phyloP scores from a whole-genome alignment of 2,797 vertebrate genomes.

The Acanthurus leucopareius region DNA sequence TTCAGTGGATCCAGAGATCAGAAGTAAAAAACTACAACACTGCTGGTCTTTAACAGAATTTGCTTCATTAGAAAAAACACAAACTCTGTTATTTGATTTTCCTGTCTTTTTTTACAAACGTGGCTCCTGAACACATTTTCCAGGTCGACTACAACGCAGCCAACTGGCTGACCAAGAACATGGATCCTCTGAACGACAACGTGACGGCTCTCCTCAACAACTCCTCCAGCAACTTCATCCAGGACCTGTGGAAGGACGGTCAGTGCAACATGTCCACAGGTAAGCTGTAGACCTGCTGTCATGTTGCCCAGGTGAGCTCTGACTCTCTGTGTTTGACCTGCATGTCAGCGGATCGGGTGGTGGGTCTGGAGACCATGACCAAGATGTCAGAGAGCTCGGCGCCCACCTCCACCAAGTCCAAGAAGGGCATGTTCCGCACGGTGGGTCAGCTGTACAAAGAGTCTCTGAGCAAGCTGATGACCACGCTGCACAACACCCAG shows the following conservation, averaged over 20 bases:
- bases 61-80: too few relatives aligned
- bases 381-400: conserved; percentile 96
- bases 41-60: too few relatives aligned
- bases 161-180: conserved; percentile 98
- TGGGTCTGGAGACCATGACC: conserved; percentile 95
- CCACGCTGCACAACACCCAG: conserved; percentile 95
- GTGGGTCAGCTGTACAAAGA: conserved; percentile 99
- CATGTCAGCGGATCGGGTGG: conserved; percentile 92
- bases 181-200: conserved; percentile 98
- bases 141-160: conserved; percentile 96
- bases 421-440: conserved; percentile 99
- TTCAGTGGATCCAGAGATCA: too few relatives aligned
- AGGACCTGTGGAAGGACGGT: conserved; percentile 98
- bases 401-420: conserved; percentile 96
- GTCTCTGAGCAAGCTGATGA: conserved; percentile 97
- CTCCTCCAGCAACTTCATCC: conserved; percentile 93
- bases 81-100: too few relatives aligned
- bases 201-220: conserved; percentile 92
- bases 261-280: conserved; percentile 50
- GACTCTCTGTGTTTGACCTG: not conserved
- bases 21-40: too few relatives aligned
- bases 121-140: conserved; percentile 2
- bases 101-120: not conserved
- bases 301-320: too few relatives aligned
- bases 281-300: not conserved